phyloP scores from a whole-genome alignment of 2,888 invertebrate species.

The Harpalus rufipes region DNA sequence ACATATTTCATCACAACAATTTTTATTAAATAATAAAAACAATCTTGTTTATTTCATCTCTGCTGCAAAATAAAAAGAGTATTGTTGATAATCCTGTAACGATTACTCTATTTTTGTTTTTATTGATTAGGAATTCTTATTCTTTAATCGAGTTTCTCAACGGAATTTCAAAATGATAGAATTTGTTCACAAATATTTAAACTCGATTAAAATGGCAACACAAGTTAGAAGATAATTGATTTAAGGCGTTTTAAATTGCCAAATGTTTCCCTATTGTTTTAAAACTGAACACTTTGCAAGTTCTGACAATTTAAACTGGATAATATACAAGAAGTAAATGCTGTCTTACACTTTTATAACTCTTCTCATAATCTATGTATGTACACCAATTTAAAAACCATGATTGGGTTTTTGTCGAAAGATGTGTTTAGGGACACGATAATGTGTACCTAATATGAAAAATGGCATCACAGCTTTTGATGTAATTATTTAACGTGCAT shows the following conservation, averaged over 20 bases:
- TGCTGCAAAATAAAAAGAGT: neutral
- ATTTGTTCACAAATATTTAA: neutral
- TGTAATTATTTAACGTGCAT: too few species aligned
- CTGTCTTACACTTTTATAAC: slow-evolving; percentile 7
- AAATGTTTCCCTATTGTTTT: neutral
- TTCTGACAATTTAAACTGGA: slow-evolving; percentile 19
- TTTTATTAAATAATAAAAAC: slow-evolving; percentile 8
- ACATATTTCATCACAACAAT: neutral
- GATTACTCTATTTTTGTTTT: neutral
- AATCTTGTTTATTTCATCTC: neutral
- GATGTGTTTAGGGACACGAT: too few species aligned
- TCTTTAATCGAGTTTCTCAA: neutral
- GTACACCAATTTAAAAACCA: neutral
- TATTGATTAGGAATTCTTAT: neutral
- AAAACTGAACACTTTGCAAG: slow-evolving; percentile 31
- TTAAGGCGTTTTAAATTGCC: slow-evolving; percentile 11
- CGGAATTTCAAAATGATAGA: slow-evolving; percentile 1
- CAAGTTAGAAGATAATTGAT: neutral
- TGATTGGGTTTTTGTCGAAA: too few species aligned
- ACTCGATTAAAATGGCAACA: slow-evolving; percentile 22
- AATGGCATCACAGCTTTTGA: too few species aligned
- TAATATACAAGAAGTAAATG: neutral
- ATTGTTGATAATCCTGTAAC: neutral
- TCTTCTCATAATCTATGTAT: neutral
- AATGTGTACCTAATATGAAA: too few species aligned